Evolutionary conservation across 2,888 invertebrate genomes (phyloP).

Genomic region (Empis livida): DNA sequence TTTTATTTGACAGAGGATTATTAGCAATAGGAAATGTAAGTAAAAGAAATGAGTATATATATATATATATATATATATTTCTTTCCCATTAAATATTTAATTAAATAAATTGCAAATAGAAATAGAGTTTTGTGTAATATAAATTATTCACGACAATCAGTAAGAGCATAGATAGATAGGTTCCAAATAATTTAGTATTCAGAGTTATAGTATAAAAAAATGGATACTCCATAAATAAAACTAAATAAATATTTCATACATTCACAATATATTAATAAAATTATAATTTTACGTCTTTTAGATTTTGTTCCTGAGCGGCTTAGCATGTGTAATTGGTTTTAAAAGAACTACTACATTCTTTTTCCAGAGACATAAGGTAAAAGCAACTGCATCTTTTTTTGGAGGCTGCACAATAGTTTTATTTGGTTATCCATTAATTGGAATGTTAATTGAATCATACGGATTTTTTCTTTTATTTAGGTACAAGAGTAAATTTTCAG

Average conservation of each 20-base stretch:
- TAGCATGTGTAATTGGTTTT: constrained; percentile 92
- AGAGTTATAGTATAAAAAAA: too few relatives aligned
- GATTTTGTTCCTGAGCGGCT: constrained; percentile 91
- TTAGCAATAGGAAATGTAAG: constrained; percentile 99
- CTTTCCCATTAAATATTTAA: too few relatives aligned
- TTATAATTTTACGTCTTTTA: constrained; percentile 40
- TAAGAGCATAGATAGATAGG: too few relatives aligned
- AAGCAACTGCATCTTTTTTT: constrained; percentile 80
- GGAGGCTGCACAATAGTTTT: constrained; percentile 87
- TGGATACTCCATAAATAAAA: too few relatives aligned
- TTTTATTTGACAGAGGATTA: constrained; percentile 93
- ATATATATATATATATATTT: too few relatives aligned
- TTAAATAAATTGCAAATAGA: too few relatives aligned
- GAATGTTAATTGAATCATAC: constrained; percentile 93
- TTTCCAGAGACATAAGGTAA: constrained; percentile 91
- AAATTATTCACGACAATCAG: too few relatives aligned
- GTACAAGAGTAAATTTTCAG: constrained; percentile 32
- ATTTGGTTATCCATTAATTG: constrained; percentile 89
- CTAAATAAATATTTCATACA: too few relatives aligned
- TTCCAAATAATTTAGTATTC: too few relatives aligned
- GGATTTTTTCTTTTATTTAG: constrained; percentile 82
- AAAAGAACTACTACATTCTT: constrained; percentile 94
- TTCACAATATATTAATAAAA: too few relatives aligned
- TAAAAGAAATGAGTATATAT: too few relatives aligned
- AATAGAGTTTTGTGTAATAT: too few relatives aligned